Percentiles rank a stretch among this genome's conserved stretches.
Evolutionary conservation across 2,797 vertebrate genomes (phyloP).

Genomic region (Sebastes alutus): DNA sequence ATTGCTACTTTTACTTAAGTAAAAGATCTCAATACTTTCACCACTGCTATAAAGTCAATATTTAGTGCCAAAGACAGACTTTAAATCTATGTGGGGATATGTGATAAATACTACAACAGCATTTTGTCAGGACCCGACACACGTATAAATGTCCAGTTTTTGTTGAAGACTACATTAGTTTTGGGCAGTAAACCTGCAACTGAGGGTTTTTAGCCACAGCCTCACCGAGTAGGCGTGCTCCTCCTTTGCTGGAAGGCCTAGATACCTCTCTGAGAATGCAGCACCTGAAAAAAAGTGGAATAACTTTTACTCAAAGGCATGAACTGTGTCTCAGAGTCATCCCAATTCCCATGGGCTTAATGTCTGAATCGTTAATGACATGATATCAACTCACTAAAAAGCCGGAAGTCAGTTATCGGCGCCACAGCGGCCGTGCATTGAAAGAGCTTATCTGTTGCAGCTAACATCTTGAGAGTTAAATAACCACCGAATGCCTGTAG

Average conservation of each 20-base stretch:
- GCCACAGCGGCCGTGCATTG: slow-evolving; percentile 81
- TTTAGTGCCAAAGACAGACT: too few relatives aligned
- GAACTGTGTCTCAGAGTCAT: not conserved
- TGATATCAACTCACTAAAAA: slow-evolving; percentile 82
- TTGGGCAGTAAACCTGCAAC: not conserved
- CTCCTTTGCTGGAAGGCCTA: slow-evolving; percentile 86
- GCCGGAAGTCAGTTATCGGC: slow-evolving; percentile 86
- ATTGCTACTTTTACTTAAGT: too few relatives aligned
- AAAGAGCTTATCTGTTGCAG: slow-evolving; percentile 81
- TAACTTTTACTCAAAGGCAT: not conserved
- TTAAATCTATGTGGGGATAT: too few relatives aligned
- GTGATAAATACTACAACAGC: too few relatives aligned
- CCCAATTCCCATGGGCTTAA: too few relatives aligned
- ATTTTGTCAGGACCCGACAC: too few relatives aligned
- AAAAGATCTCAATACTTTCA: too few relatives aligned
- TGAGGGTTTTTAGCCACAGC: not conserved
- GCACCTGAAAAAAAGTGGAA: slow-evolving; percentile 75
- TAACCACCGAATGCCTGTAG: slow-evolving; percentile 86
- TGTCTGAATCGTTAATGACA: not conserved
- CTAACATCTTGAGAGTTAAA: slow-evolving; percentile 86
- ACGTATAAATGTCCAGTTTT: not conserved
- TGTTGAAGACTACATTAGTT: not conserved
- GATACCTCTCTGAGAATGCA: slow-evolving; percentile 85
- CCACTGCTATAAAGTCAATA: too few relatives aligned
- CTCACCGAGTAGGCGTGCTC: slow-evolving; percentile 85